Evolutionary conservation across 2,888 invertebrate genomes (phyloP), one percentile per base, ranked within the genome.

Genomic region (Achlya flavicornis): DNA sequence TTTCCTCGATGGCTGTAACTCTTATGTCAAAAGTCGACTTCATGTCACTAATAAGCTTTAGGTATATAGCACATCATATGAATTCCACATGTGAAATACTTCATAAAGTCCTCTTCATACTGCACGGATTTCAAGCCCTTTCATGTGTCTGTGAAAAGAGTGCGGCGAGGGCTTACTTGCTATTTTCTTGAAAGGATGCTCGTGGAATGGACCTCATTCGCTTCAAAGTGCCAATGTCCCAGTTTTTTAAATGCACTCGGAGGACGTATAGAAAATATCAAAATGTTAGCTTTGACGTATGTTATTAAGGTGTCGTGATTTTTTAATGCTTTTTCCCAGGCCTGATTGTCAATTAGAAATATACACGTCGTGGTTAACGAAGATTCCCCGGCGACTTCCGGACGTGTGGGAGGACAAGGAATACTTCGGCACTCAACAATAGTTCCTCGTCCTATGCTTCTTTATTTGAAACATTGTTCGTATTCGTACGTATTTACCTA

Each of bases 321-420:
- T 62, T 35, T 32, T 38, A 32, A 35, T 41, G 11, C 12, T 41
- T 43, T 43, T 61, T 61, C 10, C 38, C 87, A 94, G 94, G 68
- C 87, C 89, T 16, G 91, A 93, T 63, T 93, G 89, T 64, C 84
- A 86, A 68, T 75, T 93, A 61, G 94, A 93, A 78, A 86, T 91
- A 63, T 93, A 92, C 67, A 85, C 86, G 10, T 83, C 88, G 6
- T 93, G 92, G 93, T 66, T 87, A 1, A 16, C 71, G 11, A 86
- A 87, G 61, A 76, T 84, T 8, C 90, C 88, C 0, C 1, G 83
- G 3, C 79, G 79, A 19, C 72, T 87, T 16, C 90, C 90, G 7
- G 93, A 93, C 60, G 72, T 82, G 1, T 93, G 93, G 92, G 89
- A 92, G 5, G 67, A 80, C 61, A 76, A 83, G 38, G 74, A 87